phyloP scores from a whole-genome alignment of 2,797 vertebrate genomes.

The Sebastes vulpes region DNA sequence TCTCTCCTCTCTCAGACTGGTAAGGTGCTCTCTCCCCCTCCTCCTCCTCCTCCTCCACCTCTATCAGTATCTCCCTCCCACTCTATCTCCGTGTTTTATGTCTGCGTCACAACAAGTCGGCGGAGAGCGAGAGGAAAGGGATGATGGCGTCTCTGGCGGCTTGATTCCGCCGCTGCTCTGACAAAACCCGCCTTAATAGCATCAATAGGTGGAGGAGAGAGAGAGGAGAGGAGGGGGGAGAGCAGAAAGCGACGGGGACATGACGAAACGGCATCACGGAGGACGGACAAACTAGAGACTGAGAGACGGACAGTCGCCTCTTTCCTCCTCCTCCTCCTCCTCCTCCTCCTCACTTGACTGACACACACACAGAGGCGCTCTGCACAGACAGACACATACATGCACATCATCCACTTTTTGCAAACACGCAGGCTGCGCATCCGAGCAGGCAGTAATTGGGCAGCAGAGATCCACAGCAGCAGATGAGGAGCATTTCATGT shows the following conservation, averaged over 20 bases:
- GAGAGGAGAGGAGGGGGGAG: constrained; percentile 8
- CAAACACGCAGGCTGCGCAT: constrained; percentile 76
- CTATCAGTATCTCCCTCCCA: constrained; percentile 80
- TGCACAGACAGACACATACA: constrained; percentile 73
- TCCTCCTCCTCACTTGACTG: constrained; percentile 72
- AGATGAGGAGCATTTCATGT: constrained; percentile 81
- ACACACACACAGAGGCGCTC: constrained; percentile 69
- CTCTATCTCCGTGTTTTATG: constrained; percentile 88
- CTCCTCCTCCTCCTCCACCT: constrained; percentile 47
- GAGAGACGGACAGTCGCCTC: constrained; percentile 65
- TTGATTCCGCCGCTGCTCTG: constrained; percentile 80
- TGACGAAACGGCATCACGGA: constrained; percentile 82
- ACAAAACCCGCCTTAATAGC: constrained; percentile 80
- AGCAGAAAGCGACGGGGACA: constrained; percentile 72
- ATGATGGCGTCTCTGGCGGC: constrained; percentile 90
- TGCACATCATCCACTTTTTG: constrained; percentile 77
- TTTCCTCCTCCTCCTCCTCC: constrained; percentile 16
- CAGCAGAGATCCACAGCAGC: constrained; percentile 68
- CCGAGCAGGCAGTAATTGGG: constrained; percentile 77
- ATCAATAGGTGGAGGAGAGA: constrained; percentile 65
- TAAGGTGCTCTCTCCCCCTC: constrained; percentile 69
- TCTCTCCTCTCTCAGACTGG: constrained; percentile 55
- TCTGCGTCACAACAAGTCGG: constrained; percentile 92
- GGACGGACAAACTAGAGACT: constrained; percentile 83
- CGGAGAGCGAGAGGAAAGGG: constrained; percentile 79